A percentile compares a stretch with the other conserved stretches of the same genome.
These are phyloP conservation scores for Spodoptera littoralis DNA, from an alignment of 2,888 invertebrate genomes.

Conservation along the genomic window DNA sequence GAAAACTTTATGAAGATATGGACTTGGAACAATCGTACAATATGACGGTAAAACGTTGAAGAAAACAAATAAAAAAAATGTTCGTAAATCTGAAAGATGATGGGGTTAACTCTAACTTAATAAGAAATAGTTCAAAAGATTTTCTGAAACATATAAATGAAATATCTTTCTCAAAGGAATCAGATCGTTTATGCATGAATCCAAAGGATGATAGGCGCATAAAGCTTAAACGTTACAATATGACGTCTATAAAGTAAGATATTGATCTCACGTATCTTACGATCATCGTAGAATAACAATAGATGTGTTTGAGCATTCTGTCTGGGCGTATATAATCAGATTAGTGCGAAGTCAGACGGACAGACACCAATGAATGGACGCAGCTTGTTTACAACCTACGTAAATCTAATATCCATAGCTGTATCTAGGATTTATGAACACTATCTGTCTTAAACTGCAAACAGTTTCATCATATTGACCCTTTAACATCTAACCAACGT, in stretches of 20 bases:
- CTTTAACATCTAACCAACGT: slow-evolving; percentile 31
- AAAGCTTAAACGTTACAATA: slow-evolving; percentile 71
- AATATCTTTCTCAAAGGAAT: too few relatives aligned
- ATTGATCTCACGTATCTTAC: slow-evolving; percentile 76
- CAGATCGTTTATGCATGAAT: slow-evolving; percentile 12
- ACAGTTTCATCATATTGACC: slow-evolving; percentile 46
- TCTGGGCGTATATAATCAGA: slow-evolving; percentile 68
- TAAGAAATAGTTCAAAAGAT: too few relatives aligned
- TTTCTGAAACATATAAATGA: too few relatives aligned
- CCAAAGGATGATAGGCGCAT: slow-evolving; percentile 46
- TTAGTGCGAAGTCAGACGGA: slow-evolving; percentile 60
- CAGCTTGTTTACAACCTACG: slow-evolving; percentile 40
- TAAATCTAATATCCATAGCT: slow-evolving; percentile 29
- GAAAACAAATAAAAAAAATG: too few relatives aligned
- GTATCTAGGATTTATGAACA: slow-evolving; percentile 37
- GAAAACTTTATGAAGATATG: too few relatives aligned
- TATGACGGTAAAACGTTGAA: too few relatives aligned
- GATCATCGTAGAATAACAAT: slow-evolving; percentile 79
- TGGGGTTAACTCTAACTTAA: too few relatives aligned
- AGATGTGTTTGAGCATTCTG: slow-evolving; percentile 71
- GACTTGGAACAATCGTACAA: too few relatives aligned
- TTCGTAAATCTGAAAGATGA: too few relatives aligned
- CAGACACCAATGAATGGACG: slow-evolving; percentile 29
- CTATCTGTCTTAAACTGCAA: slow-evolving; percentile 41
- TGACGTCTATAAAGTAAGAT: slow-evolving; percentile 72